Conservation (phyloP, 2,797 vertebrate genomes). For the Mycteria americana region DNA sequence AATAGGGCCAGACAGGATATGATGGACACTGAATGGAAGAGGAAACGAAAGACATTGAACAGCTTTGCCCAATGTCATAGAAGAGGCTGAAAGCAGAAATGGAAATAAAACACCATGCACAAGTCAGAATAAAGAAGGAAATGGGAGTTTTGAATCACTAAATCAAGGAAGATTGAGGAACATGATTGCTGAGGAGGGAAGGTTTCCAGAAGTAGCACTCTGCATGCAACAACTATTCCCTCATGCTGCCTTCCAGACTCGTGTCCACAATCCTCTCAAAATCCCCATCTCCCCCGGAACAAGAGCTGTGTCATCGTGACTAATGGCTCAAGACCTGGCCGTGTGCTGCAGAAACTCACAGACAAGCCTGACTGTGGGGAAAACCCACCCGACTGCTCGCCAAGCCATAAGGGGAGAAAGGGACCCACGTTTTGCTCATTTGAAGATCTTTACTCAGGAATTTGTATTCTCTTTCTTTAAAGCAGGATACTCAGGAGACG, state of each 20-base stretch:
- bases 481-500: not conserved
- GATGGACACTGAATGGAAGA: not conserved
- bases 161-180: not conserved
- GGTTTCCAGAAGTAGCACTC: not conserved
- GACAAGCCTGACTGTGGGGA: not conserved
- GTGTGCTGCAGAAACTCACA: accelerated
- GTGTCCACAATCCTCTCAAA: not conserved
- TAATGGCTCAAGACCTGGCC: not conserved
- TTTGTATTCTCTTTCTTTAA: not conserved
- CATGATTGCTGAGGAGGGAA: not conserved
- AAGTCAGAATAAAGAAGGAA: not conserved
- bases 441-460: not conserved
- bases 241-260: not conserved
- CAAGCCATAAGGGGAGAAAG: not conserved
- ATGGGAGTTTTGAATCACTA: not conserved
- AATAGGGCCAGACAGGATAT: not conserved
- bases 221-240: not conserved
- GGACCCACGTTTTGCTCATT: not conserved
- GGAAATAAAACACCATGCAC: not conserved
- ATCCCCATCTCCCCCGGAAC: not conserved
- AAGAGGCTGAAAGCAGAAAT: not conserved
- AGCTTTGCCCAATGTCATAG: not conserved
- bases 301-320: not conserved
- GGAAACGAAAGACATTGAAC: not conserved
- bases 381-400: not conserved